Base-by-base conservation (phyloP, 2,888 invertebrate species). In the Pristionchus maxplancki region DNA sequence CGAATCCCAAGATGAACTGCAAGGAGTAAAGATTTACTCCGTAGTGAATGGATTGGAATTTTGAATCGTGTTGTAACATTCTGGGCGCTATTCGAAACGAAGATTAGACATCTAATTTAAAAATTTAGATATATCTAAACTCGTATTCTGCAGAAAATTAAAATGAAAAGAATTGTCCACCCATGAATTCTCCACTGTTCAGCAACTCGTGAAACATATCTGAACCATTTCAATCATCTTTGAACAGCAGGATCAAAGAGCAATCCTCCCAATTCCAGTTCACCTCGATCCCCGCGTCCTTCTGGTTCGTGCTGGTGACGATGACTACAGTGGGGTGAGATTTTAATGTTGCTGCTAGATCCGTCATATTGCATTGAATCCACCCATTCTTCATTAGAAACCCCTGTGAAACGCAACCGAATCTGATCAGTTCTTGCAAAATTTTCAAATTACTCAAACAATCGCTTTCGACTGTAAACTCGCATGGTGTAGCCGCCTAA, bases 281-380 rank as follows among this genome's bases (percentile, higher is more conserved):
- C 90, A 93, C 94, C 15, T 93, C 93, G 37, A 95, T 95, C 89
- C 95, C 95, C 0, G 94, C 94, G 17, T 91, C 93, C 31, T 95
- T 95, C 90, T 94, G 94, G 94, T 94, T 92, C 90, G 94, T 93
- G 24, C 89, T 94, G 90, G 93, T 93, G 13, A 95, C 95, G 44
- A 94, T 95, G 94, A 95, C 95, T 0, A 95, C 95, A 40, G 94
- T 95, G 34, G 94, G 94, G 90, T 92, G 82, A 91, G 91, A 74
- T n/a, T n/a, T 50, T 53, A 50, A 17, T 20, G 82, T 50, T 64
- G 84, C 37, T 40, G 37, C 28, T 44, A 9, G n/a, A 20, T 31
- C 9, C 24, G 13, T 81, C 4, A 5, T 28, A 81, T 50, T 48
- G 37, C 37, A 74, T 74, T 40, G 31, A 31, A 15, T 11, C 24